These are phyloP conservation scores for zebrafish (Danio rerio) DNA, from an alignment of 2,113 vertebrate species.

Conservation along the genomic window DNA sequence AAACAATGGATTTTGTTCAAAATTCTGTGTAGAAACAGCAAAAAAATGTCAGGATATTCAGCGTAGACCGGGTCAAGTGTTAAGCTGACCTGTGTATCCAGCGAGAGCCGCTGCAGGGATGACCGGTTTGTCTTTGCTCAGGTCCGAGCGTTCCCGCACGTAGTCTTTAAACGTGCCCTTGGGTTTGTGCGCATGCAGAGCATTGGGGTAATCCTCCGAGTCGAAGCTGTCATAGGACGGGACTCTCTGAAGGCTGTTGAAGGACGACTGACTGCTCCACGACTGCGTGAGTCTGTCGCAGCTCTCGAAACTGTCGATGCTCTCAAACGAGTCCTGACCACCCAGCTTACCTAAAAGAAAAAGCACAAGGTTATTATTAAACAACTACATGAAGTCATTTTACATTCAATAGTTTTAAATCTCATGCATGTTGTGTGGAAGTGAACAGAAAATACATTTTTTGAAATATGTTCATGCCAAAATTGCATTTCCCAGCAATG, in stretches of 20 bases:
- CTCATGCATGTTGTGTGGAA: background rate
- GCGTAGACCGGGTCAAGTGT: too few relatives aligned
- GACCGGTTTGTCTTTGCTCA: constrained; percentile 99
- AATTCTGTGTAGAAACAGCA: too few relatives aligned
- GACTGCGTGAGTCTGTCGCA: constrained; percentile 95
- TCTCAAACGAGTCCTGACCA: constrained; percentile 98
- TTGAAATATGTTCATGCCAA: background rate
- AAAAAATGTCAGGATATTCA: too few relatives aligned
- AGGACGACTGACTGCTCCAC: constrained; percentile 98
- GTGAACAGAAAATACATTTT: background rate
- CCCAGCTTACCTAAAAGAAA: constrained; percentile 87
- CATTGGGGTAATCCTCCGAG: constrained; percentile 92
- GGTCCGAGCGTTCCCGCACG: constrained; percentile 95
- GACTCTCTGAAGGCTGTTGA: constrained; percentile 96
- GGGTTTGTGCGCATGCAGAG: constrained; percentile 92
- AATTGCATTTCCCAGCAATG: too few relatives aligned
- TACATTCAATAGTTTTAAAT: background rate
- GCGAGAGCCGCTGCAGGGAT: constrained; percentile 96
- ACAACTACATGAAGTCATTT: too few relatives aligned
- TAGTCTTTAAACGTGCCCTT: constrained; percentile 99
- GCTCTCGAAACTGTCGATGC: constrained; percentile 97
- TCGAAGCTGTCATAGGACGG: constrained; percentile 99
- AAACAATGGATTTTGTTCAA: too few relatives aligned
- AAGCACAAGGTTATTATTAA: background rate
- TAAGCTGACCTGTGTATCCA: constrained; percentile 92